Conservation (phyloP, 2,888 invertebrate species). For the Belgica antarctica region DNA sequence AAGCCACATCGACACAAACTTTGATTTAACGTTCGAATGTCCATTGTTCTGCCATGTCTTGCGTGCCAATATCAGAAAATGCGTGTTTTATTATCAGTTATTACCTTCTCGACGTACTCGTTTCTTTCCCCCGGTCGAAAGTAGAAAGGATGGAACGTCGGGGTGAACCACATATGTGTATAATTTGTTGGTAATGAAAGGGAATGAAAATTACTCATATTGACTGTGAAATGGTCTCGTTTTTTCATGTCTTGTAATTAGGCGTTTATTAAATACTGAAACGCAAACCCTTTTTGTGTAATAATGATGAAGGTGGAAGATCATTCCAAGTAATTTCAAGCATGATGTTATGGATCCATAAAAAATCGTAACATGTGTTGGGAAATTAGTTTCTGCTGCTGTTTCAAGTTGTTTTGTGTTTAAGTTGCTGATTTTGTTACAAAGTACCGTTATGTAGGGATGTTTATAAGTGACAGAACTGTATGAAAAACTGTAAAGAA, state of each 20-base stretch:
- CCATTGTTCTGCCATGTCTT: constrained; percentile 4
- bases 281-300: constrained; percentile 4
- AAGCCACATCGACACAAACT: neutral
- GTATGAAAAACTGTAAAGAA: neutral
- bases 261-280: neutral
- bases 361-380: constrained; percentile 41
- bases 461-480: neutral
- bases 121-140: neutral
- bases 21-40: neutral
- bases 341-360: no score
- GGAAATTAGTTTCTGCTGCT: constrained; percentile 23
- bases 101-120: constrained; percentile 28
- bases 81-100: constrained; percentile 42
- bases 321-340: no score
- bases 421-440: no score
- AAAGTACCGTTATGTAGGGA: no score
- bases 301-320: no score
- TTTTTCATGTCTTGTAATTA: constrained; percentile 8
- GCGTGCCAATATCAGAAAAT: constrained; percentile 38
- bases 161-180: constrained; percentile 36
- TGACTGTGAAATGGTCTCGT: neutral
- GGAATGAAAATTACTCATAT: constrained; percentile 12
- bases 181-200: constrained; percentile 30
- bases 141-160: constrained; percentile 25
- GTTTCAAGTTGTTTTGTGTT: neutral